Evolutionary conservation across 2,888 invertebrate species (phyloP), one percentile per base, ranked within the genome.

Genomic region (Pediacus dermestoides): DNA sequence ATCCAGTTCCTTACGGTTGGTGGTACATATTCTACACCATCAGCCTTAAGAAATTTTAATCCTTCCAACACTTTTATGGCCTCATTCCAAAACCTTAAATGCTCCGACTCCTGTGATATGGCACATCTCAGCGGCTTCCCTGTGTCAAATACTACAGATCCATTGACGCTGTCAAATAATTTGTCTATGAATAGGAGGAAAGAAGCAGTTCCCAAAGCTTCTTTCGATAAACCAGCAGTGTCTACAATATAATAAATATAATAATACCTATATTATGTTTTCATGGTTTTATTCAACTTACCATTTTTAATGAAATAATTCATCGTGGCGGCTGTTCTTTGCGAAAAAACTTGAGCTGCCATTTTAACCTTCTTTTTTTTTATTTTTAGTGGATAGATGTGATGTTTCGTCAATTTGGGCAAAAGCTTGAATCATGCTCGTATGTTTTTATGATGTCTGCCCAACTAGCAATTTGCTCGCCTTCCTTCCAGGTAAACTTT

Each of bases 1-100:
- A 43, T 44, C 40, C 42, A 53, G 34, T 53, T 49, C 25, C 21
- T 35, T 3, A 51, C 28, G 2, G 37, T 34, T 7, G 44, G 47
- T 7, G 44, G 44, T 22, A 43, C 31, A 40, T 15, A 34, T 14
- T 33, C 22, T 4, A 13, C 22, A n/a, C 31, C 13, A 9, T 33
- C 42, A 1, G 15, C 12, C n/a, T 35, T 18, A 4, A 38, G 7
- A 31, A 30, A 42, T 35, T 30, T 37, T 15, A 40, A 22, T 2
- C 30, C 14, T 10, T 34, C 9, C 16, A 36, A 10, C 6, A 28
- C 22, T 18, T 21, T 22, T 9, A 38, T 16, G 2, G 37, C 23
- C 26, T 33, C 25, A 8, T 25, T 23, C 35, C 37, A 39, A 25
- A 42, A 42, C 6, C 2, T 13, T 1, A 15, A 10, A 22, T 42